Percentiles rank a stretch among this genome's conserved stretches.
These are phyloP conservation scores for Wiebesia pumilae DNA, from an alignment of 1,140 invertebrate species.

Conservation along the genomic window DNA sequence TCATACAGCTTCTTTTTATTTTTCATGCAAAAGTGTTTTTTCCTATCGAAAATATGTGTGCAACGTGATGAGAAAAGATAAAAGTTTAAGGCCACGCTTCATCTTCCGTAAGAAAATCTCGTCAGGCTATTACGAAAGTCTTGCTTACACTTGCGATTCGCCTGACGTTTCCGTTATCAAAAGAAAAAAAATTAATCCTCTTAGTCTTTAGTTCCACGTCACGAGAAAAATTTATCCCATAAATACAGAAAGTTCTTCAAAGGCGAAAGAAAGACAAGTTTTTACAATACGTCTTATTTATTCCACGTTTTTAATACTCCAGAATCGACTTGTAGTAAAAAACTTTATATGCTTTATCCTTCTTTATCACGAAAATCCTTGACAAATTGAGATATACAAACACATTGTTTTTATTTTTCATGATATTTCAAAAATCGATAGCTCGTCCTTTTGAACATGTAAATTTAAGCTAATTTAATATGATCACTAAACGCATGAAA, in stretches of 20 bases:
- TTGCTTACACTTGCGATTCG: neutral
- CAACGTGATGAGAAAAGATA: slow-evolving; percentile 9
- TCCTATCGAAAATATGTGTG: neutral
- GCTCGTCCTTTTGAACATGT: neutral
- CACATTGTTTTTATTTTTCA: neutral
- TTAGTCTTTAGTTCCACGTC: neutral
- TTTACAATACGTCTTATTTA: slow-evolving; percentile 20
- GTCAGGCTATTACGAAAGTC: slow-evolving; percentile 18
- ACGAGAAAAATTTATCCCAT: slow-evolving; percentile 4
- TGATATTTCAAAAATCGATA: slow-evolving; percentile 1
- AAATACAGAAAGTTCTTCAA: slow-evolving; percentile 27
- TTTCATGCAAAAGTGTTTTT: neutral
- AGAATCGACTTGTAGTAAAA: slow-evolving; percentile 3
- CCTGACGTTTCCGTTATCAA: neutral
- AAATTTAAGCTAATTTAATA: neutral
- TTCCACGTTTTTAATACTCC: neutral
- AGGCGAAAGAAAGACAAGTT: neutral
- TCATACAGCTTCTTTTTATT: neutral
- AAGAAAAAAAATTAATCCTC: slow-evolving; percentile 34
- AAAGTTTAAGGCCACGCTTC: neutral
- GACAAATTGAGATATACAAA: slow-evolving; percentile 41
- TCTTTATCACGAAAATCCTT: neutral
- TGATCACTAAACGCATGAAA: neutral
- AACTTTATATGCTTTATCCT: neutral
- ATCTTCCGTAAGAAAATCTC: slow-evolving; percentile 6